Conservation (phyloP, 1,140 invertebrate species). For the Adoxophyes honmai region DNA sequence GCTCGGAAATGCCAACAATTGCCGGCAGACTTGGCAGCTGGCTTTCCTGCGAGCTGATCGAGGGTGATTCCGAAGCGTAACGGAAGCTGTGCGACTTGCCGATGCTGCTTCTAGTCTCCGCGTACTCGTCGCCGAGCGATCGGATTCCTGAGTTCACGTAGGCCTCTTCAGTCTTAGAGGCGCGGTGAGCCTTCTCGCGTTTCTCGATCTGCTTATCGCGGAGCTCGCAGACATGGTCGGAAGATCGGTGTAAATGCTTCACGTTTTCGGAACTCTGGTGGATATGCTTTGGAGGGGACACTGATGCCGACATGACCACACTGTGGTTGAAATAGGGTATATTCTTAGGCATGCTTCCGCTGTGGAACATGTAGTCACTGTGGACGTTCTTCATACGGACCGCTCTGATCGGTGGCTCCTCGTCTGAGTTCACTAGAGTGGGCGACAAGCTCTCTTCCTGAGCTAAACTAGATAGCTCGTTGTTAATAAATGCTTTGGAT, state of each 20-base stretch:
- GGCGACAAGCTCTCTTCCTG: constrained; percentile 48
- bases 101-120: constrained; percentile 74
- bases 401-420: constrained; percentile 45
- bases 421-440: constrained; percentile 45
- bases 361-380: constrained; percentile 56
- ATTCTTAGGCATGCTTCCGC: constrained; percentile 66
- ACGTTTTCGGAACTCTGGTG: constrained; percentile 61
- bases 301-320: constrained; percentile 36
- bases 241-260: constrained; percentile 50
- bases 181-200: constrained; percentile 41
- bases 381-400: constrained; percentile 49
- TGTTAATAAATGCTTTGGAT: constrained; percentile 60
- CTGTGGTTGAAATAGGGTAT: constrained; percentile 62
- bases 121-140: constrained; percentile 63
- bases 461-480: constrained; percentile 44
- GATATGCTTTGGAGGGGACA: constrained; percentile 48
- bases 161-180: constrained; percentile 50
- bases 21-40: constrained; percentile 74
- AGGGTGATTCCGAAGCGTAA: constrained; percentile 73
- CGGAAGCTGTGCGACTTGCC: constrained; percentile 83
- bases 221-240: constrained; percentile 50
- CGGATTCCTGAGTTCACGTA: constrained; percentile 52
- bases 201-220: constrained; percentile 45
- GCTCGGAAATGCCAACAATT: constrained; percentile 74
- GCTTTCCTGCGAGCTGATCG: constrained; percentile 68